Evolutionary conservation across 2,888 invertebrate genomes (phyloP), one percentile per base, ranked within the genome.

Genomic region (Diplazon laetatorius): DNA sequence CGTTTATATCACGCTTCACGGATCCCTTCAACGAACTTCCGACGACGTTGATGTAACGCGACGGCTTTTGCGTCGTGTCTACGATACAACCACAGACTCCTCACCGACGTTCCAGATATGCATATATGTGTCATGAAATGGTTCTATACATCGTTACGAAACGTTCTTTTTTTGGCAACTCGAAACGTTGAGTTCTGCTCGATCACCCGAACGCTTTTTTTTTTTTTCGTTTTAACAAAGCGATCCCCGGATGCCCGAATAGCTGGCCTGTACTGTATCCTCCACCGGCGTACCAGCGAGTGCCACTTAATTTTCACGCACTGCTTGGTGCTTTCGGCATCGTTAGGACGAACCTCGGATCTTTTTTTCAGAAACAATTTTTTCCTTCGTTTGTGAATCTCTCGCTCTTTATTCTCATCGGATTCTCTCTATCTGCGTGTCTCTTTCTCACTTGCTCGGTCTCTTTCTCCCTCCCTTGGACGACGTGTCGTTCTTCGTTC

Each of bases 281-380:
- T 30, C 46, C 44, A 22, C 37, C 12, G 25, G 18, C 57, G 50
- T 44, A 16, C 63, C 55, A 46, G 62, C 35, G 46, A 59, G 48
- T 20, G 55, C 52, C 74, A 74, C 66, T 66, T 74, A 74, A 74
- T 74, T 66, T 74, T 60, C 52, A 74, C 74, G 74, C 66, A 72
- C 60, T 30, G 60, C 50, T 68, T 66, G 39, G 42, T 37, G 14
- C 65, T 65, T 65, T 65, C 68, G 65, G 65, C 66, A 59, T 74
- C 74, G 66, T 66, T 74, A 74, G 65, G 37, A 72, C 57, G 52
- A 39, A 55, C 2, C 65, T 35, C 55, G 22, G 57, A 22, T 22
- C 55, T 37, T 44, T 48, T 48, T 57, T 59, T 48, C 10, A n/a
- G n/a, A n/a, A n/a, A n/a, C n/a, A n/a, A 44, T 39, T 48, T 12